Evolutionary conservation across 2,113 vertebrate species (phyloP).

Genomic region (Epinephelus cyanopodus): DNA sequence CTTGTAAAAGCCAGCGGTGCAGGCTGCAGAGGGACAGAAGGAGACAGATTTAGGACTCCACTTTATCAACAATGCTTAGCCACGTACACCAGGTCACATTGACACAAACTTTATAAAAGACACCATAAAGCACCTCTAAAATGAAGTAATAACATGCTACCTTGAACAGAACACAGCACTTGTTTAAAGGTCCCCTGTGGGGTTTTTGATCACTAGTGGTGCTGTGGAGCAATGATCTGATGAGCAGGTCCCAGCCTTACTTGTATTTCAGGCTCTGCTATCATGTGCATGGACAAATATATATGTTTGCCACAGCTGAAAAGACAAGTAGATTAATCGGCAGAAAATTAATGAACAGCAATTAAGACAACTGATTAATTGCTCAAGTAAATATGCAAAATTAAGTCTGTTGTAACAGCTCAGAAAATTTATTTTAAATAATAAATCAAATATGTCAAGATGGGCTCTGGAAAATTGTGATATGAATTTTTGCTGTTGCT

Average conservation of each 20-base stretch:
- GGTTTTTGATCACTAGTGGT: not conserved
- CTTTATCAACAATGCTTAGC: not conserved
- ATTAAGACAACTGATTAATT: not conserved
- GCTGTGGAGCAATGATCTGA: not conserved
- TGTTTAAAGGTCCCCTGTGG: not conserved
- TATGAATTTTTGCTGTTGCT: not conserved
- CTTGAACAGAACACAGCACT: not conserved
- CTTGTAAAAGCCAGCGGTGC: conserved; percentile 76
- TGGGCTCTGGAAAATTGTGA: not conserved
- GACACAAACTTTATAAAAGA: not conserved
- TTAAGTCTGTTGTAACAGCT: too few relatives aligned
- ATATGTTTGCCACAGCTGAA: not conserved
- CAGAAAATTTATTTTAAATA: not conserved
- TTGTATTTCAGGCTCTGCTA: not conserved
- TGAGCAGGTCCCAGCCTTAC: not conserved
- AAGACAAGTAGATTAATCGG: not conserved
- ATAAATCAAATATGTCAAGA: not conserved
- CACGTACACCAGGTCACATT: not conserved
- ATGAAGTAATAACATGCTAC: not conserved
- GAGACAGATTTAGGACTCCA: not conserved
- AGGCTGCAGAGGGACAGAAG: conserved; percentile 61
- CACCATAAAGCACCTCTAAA: not conserved
- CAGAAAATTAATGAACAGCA: not conserved
- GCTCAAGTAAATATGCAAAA: not conserved
- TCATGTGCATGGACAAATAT: not conserved